Evolutionary conservation across 2,888 invertebrate genomes (phyloP).

Genomic region (Cephus pygmeus): DNA sequence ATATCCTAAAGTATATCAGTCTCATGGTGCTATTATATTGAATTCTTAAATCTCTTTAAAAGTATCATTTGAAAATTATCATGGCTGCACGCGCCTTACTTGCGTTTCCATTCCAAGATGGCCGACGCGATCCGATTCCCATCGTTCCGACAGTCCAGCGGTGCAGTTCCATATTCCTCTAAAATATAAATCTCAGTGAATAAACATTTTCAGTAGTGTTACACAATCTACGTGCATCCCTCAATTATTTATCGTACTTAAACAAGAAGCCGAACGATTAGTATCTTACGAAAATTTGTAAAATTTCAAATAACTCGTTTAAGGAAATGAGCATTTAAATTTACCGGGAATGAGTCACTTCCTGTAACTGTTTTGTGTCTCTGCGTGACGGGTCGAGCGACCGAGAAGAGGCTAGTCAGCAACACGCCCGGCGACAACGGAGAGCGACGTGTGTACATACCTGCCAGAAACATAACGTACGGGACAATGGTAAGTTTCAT

Average conservation of each 20-base stretch:
- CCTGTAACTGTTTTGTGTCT: not conserved
- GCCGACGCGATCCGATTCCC: not conserved
- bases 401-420: constrained; percentile 14
- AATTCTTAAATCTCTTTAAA: not conserved
- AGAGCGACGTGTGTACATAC: constrained; percentile 2
- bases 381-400: constrained; percentile 1
- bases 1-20: not conserved
- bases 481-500: constrained; percentile 20
- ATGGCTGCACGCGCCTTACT: not conserved
- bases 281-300: not conserved
- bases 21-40: not conserved
- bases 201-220: not conserved
- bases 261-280: not conserved
- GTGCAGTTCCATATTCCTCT: not conserved
- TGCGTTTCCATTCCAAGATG: not conserved
- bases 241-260: not conserved
- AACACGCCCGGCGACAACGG: constrained; percentile 10
- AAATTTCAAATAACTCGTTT: not conserved
- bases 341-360: not conserved
- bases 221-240: not conserved
- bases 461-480: constrained; percentile 7
- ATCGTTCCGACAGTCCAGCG: not conserved
- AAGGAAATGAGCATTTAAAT: not conserved
- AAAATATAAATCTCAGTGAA: not conserved
- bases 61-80: not conserved